phyloP scores from a whole-genome alignment of 1,140 invertebrate species.

The Heliconius nattereri region DNA sequence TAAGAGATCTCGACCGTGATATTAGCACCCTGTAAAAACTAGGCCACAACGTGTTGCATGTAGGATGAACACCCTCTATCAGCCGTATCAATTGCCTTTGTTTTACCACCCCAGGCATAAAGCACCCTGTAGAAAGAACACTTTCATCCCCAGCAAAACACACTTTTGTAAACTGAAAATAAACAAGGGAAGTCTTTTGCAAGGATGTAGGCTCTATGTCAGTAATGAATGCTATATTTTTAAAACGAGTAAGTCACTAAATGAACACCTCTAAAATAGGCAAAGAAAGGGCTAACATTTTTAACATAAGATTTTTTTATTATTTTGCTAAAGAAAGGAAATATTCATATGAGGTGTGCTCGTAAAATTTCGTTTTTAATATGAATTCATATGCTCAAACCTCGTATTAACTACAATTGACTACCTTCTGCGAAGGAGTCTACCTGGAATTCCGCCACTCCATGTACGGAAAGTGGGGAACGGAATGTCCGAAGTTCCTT shows the following conservation, averaged over 20 bases:
- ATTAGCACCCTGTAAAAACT: slow-evolving; percentile 42
- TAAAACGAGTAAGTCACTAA: slow-evolving; percentile 19
- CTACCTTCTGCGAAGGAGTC: no score
- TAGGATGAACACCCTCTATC: slow-evolving; percentile 52
- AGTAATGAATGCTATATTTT: not conserved
- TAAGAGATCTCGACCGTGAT: slow-evolving; percentile 18
- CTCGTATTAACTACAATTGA: not conserved
- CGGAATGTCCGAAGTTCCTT: no score
- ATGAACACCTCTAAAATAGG: slow-evolving; percentile 10
- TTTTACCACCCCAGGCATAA: slow-evolving; percentile 46
- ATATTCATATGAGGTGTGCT: no score
- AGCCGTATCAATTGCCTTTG: slow-evolving; percentile 62
- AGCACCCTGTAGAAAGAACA: slow-evolving; percentile 50
- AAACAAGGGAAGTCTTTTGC: slow-evolving; percentile 32
- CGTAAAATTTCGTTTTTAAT: not conserved
- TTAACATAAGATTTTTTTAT: no score
- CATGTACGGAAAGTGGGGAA: no score
- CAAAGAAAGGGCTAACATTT: not conserved
- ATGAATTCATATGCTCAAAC: not conserved
- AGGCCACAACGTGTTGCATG: slow-evolving; percentile 62
- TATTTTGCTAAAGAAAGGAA: no score
- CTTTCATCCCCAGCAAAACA: slow-evolving; percentile 42
- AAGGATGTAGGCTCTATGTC: slow-evolving; percentile 20
- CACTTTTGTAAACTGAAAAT: slow-evolving; percentile 31
- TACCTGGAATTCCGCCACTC: no score